phyloP scores from a whole-genome alignment of 37 sponge, comb jelly and placozoan genomes.

The Chondrosia reniformis region DNA sequence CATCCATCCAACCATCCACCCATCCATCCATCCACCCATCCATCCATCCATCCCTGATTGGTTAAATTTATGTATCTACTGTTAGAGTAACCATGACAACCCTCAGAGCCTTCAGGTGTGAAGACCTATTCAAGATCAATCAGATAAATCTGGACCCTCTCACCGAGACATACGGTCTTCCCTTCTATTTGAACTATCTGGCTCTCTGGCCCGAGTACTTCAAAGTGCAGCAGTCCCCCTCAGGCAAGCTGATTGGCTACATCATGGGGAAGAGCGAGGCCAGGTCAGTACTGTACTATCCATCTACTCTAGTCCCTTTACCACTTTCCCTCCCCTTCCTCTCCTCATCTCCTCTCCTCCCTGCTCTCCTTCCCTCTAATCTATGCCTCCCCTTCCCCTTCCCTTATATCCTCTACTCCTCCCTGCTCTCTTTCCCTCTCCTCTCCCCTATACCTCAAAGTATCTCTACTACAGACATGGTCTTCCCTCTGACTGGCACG shows the following conservation, averaged over 20 bases:
- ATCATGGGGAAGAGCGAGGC: conserved; percentile 87
- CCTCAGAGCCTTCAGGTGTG: conserved; percentile 75
- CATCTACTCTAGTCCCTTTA: too few species aligned
- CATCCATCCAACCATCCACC: too few species aligned
- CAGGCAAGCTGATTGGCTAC: conserved; percentile 96
- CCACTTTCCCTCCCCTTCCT: too few species aligned
- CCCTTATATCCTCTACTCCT: too few species aligned
- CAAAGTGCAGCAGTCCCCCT: conserved; percentile 80
- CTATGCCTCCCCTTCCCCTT: too few species aligned
- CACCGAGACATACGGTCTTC: conserved; percentile 89
- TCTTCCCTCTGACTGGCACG: conserved; percentile 88
- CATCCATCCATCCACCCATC: too few species aligned
- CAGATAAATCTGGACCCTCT: conserved; percentile 87
- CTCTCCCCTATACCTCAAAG: background rate
- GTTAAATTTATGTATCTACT: too few species aligned
- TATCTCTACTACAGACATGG: conserved; percentile 23
- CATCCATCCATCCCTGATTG: too few species aligned
- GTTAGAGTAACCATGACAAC: conserved; percentile 86
- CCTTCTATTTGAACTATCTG: conserved; percentile 81
- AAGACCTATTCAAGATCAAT: conserved; percentile 83
- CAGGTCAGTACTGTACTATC: background rate
- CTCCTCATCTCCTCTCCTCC: too few species aligned
- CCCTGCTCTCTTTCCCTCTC: background rate
- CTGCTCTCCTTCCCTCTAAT: too few species aligned
- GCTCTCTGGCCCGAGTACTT: conserved; percentile 96